These are phyloP conservation scores for Vanessa tameamea DNA, from an alignment of 1,140 invertebrate genomes.

Conservation along the genomic window DNA sequence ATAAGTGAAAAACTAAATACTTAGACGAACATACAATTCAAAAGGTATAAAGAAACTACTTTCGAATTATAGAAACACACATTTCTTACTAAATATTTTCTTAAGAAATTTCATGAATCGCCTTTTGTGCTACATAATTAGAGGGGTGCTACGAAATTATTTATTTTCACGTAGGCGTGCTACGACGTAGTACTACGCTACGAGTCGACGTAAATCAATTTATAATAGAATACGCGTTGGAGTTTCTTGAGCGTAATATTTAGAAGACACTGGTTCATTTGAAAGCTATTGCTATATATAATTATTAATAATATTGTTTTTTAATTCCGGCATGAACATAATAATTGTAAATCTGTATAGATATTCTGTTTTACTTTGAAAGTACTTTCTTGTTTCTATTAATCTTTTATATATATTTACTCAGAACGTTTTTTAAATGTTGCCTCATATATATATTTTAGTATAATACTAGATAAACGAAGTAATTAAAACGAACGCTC, in stretches of 20 bases:
- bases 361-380: too few species aligned
- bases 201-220: conserved; percentile 35
- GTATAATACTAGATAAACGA: neutral
- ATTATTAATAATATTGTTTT: too few species aligned
- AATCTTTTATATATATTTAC: too few species aligned
- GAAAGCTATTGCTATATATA: too few species aligned
- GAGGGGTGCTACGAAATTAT: conserved; percentile 43
- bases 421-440: too few species aligned
- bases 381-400: too few species aligned
- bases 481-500: neutral
- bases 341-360: too few species aligned
- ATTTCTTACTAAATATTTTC: conserved; percentile 25
- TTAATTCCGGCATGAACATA: too few species aligned
- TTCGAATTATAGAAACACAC: conserved; percentile 20
- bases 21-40: neutral
- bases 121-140: conserved; percentile 33
- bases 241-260: conserved; percentile 15
- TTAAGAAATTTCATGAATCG: conserved; percentile 33
- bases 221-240: conserved; percentile 22
- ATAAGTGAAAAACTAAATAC: neutral
- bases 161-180: conserved; percentile 54
- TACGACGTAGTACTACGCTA: conserved; percentile 59
- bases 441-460: too few species aligned
- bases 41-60: neutral
- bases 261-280: neutral